Evolutionary conservation across 2,888 invertebrate species (phyloP), one percentile per base, ranked within the genome.

Genomic region (Coleophora flavipennella): DNA sequence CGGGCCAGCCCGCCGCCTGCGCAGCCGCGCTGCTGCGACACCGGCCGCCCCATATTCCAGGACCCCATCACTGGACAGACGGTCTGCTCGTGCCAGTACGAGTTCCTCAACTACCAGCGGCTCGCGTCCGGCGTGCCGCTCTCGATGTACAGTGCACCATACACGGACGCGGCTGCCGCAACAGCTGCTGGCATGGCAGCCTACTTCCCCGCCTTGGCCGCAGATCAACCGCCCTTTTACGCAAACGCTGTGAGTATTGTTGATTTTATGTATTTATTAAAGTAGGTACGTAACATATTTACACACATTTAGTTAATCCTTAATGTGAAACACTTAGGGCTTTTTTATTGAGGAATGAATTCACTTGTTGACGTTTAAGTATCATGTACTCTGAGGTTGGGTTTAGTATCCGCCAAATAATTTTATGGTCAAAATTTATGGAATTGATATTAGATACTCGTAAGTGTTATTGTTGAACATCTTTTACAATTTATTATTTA

Each of bases 71-170:
- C 94, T 54, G 94, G 95, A 40, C 94, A 94, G 78, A 93, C 92
- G 41, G 91, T 95, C 49, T 95, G 95, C 85, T 94, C 94, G 59
- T 95, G 95, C 79, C 95, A 95, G 77, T 94, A 94, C 84, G 94
- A 94, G 83, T 89, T 95, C 58, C 89, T 95, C 60, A 90, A 90
- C 80, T 93, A 93, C 85, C 94, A 93, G 81, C 88, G 94, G 65
- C 87, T 94, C 46, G 92, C 89, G 36, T 85, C 86, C 8, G 92
- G 92, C 36, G 87, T 94, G 53, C 93, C 93, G 37, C 84, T 94
- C 55, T 90, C 93, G 27, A 93, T 94, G 88, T 92, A 92, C 86
- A 91, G 91, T 69, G 87, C 92, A 34, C 91, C 92, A 13, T 94
- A 94, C 76, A 89, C 92, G 38, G 90, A 90, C 53, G 87, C 87